A percentile compares a stretch with the other conserved stretches of the same genome.
Evolutionary conservation across 2,888 invertebrate species (phyloP).

Genomic region (Miltochrista miniata): DNA sequence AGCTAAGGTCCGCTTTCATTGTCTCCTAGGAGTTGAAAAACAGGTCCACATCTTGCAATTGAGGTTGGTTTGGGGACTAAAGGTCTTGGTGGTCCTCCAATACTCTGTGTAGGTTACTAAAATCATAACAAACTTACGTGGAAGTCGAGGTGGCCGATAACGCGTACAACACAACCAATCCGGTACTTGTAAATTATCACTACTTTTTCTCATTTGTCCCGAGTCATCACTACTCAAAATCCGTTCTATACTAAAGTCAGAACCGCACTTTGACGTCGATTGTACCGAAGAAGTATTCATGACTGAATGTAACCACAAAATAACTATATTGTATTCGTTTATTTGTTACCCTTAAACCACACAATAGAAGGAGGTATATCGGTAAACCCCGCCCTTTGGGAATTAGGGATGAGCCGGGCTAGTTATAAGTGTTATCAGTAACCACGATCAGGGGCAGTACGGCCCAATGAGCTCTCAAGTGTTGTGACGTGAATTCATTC

Average conservation of each 20-base stretch:
- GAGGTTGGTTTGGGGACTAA: too few relatives aligned
- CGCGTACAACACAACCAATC: slow-evolving; percentile 89
- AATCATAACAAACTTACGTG: slow-evolving; percentile 75
- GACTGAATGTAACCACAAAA: slow-evolving; percentile 25
- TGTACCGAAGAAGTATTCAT: slow-evolving; percentile 65
- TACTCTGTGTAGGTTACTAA: too few relatives aligned
- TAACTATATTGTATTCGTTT: slow-evolving; percentile 22
- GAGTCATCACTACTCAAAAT: slow-evolving; percentile 78
- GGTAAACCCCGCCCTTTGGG: slow-evolving; percentile 51
- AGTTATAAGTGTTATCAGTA: slow-evolving; percentile 56
- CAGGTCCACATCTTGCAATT: too few relatives aligned
- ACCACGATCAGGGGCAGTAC: slow-evolving; percentile 57
- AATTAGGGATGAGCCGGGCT: slow-evolving; percentile 24
- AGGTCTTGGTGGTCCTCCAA: too few relatives aligned
- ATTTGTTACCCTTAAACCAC: slow-evolving; percentile 34
- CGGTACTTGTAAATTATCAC: slow-evolving; percentile 46
- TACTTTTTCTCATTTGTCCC: slow-evolving; percentile 21
- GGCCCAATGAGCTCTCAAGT: slow-evolving; percentile 65
- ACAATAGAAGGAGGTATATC: slow-evolving; percentile 42
- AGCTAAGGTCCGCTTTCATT: too few relatives aligned
- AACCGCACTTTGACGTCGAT: slow-evolving; percentile 62
- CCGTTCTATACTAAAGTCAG: slow-evolving; percentile 85
- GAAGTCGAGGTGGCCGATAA: slow-evolving; percentile 88
- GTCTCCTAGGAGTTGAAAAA: too few relatives aligned
- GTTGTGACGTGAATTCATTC: slow-evolving; percentile 78